Evolutionary conservation across 2,888 invertebrate genomes (phyloP).

Genomic region (Myathropa florea): DNA sequence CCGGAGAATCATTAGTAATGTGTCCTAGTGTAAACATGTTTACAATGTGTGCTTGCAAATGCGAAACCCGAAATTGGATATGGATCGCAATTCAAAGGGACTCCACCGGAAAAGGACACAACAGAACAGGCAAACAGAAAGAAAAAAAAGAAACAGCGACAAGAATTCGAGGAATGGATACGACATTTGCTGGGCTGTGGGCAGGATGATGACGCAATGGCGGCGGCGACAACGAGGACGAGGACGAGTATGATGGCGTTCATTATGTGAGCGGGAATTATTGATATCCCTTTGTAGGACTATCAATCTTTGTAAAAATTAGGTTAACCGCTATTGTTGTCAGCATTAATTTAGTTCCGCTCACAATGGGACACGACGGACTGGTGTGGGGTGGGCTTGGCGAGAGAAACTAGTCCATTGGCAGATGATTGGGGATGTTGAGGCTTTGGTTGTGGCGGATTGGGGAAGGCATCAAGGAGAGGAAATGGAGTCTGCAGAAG

Average conservation of each 20-base stretch:
- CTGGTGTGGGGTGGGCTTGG: neutral
- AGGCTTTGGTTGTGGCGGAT: neutral
- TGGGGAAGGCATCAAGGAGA: too few species aligned
- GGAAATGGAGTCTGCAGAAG: too few species aligned
- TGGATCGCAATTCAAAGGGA: constrained; percentile 29
- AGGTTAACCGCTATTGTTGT: constrained; percentile 41
- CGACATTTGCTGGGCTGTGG: neutral
- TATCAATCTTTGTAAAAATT: constrained; percentile 51
- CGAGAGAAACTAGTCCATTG: neutral
- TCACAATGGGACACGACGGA: neutral
- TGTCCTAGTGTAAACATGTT: constrained; percentile 63
- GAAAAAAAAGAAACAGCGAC: neutral
- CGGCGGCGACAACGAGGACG: neutral
- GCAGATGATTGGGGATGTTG: neutral
- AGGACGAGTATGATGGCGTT: neutral
- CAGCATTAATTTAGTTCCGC: constrained; percentile 3
- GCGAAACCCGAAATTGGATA: constrained; percentile 11
- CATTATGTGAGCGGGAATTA: constrained; percentile 28
- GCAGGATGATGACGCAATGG: neutral
- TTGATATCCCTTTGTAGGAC: constrained; percentile 38
- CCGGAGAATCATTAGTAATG: constrained; percentile 60
- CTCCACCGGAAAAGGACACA: neutral
- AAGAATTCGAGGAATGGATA: constrained; percentile 1
- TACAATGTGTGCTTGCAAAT: constrained; percentile 37
- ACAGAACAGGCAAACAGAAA: neutral